Percentiles rank a stretch among this genome's conserved stretches.
phyloP scores from a whole-genome alignment of 2,113 vertebrate species.

The Neodon shergylaensis region DNA sequence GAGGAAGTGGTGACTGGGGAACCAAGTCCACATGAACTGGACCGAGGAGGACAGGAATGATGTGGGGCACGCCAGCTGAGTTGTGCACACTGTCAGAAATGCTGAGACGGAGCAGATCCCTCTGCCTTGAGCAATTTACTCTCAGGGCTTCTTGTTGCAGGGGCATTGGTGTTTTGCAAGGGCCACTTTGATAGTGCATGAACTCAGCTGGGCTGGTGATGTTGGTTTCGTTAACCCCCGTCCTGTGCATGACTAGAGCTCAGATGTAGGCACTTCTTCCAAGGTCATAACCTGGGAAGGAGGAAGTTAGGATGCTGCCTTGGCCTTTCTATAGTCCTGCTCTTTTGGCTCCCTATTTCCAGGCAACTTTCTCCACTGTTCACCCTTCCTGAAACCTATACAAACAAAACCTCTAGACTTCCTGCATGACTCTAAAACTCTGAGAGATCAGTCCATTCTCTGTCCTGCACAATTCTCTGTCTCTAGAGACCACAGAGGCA shows the following conservation, averaged over 20 bases:
- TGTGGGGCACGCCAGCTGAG: fast-evolving
- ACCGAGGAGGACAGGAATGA: background rate
- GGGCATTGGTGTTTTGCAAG: background rate
- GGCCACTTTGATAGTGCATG: background rate
- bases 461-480: background rate
- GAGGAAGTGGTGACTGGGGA: background rate
- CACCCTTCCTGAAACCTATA: background rate
- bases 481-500: background rate
- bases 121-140: background rate
- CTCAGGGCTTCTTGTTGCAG: background rate
- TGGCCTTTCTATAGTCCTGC: background rate
- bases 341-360: background rate
- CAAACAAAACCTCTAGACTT: background rate
- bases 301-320: background rate
- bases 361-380: background rate
- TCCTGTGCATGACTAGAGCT: background rate
- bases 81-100: fast-evolving
- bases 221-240: fast-evolving
- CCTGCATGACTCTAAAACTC: background rate
- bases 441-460: background rate
- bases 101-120: background rate
- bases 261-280: background rate
- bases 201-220: background rate
- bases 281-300: background rate
- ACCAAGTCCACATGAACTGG: background rate